A percentile compares a stretch with the other conserved stretches of the same genome.
phyloP scores from a whole-genome alignment of 2,888 invertebrate genomes.

The Germaria angustata region DNA sequence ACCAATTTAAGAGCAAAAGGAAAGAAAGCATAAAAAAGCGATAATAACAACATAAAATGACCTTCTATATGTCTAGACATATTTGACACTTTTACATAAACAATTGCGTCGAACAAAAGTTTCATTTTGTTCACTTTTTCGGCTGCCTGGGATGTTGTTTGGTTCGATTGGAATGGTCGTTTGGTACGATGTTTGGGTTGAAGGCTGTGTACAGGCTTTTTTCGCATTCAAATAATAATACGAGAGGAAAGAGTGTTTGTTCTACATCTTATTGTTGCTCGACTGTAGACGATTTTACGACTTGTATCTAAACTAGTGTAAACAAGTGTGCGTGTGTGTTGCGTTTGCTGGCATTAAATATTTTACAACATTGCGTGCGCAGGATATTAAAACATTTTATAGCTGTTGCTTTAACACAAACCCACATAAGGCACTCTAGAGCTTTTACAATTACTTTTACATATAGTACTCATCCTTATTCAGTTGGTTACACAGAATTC shows the following conservation, averaged over 20 bases:
- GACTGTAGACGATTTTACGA: not conserved
- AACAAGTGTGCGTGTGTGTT: slow-evolving; percentile 17
- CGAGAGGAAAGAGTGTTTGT: not conserved
- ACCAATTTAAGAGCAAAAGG: not conserved
- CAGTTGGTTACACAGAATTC: not conserved
- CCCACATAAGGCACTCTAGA: not conserved
- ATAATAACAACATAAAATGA: slow-evolving; percentile 51
- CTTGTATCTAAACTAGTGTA: not conserved
- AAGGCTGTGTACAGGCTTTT: slow-evolving; percentile 7
- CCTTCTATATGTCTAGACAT: slow-evolving; percentile 67
- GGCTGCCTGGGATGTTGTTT: not conserved
- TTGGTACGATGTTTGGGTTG: slow-evolving; percentile 12
- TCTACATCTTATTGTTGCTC: not conserved
- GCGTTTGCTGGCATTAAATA: slow-evolving; percentile 15
- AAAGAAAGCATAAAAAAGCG: not conserved
- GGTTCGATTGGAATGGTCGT: slow-evolving; percentile 4
- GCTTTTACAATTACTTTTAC: not conserved
- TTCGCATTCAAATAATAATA: slow-evolving; percentile 12
- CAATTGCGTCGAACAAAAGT: slow-evolving; percentile 60
- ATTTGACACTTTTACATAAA: slow-evolving; percentile 67
- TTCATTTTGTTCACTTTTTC: slow-evolving; percentile 38
- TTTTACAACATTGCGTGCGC: slow-evolving; percentile 61
- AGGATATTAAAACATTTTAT: slow-evolving; percentile 52
- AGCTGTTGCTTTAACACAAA: not conserved
- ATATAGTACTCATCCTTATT: not conserved